These are phyloP conservation scores for Enteromius treurensis DNA, from an alignment of 2,797 vertebrate species.

Conservation along the genomic window DNA sequence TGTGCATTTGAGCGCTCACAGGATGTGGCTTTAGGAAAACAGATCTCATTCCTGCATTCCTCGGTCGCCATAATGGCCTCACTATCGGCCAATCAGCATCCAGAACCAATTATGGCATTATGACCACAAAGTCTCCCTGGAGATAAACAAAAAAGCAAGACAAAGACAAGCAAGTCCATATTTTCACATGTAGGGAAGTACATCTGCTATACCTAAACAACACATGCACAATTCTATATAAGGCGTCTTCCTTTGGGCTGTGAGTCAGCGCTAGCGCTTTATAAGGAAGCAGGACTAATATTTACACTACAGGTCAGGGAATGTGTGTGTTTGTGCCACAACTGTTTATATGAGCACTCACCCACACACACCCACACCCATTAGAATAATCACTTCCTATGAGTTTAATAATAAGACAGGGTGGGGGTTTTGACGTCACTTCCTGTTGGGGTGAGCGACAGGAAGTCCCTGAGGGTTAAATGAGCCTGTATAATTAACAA, in stretches of 20 bases:
- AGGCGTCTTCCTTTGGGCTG: constrained; percentile 22
- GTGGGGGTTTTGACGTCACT: constrained; percentile 42
- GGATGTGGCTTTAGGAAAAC: constrained; percentile 55
- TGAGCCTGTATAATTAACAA: constrained; percentile 15
- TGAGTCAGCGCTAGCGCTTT: constrained; percentile 24
- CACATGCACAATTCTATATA: constrained; percentile 29
- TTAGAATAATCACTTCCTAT: constrained; percentile 33
- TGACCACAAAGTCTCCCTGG: constrained; percentile 44
- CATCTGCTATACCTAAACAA: constrained; percentile 26
- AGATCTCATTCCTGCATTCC: constrained; percentile 53
- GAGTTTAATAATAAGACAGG: constrained; percentile 20
- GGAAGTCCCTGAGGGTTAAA: constrained; percentile 23
- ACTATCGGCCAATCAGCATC: constrained; percentile 62
- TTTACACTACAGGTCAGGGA: constrained; percentile 38
- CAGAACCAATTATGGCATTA: constrained; percentile 58
- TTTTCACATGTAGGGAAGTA: constrained; percentile 39
- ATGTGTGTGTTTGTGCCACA: constrained; percentile 25
- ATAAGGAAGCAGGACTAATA: constrained; percentile 29
- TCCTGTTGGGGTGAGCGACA: neutral
- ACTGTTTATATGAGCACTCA: constrained; percentile 34
- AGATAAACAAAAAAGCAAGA: constrained; percentile 31
- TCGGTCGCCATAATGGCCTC: constrained; percentile 64
- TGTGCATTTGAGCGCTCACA: constrained; percentile 23
- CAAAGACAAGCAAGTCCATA: constrained; percentile 10
- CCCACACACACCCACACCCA: constrained; percentile 27